phyloP scores from a whole-genome alignment of 2,797 vertebrate genomes.

The Hypotaenidia okinawae region DNA sequence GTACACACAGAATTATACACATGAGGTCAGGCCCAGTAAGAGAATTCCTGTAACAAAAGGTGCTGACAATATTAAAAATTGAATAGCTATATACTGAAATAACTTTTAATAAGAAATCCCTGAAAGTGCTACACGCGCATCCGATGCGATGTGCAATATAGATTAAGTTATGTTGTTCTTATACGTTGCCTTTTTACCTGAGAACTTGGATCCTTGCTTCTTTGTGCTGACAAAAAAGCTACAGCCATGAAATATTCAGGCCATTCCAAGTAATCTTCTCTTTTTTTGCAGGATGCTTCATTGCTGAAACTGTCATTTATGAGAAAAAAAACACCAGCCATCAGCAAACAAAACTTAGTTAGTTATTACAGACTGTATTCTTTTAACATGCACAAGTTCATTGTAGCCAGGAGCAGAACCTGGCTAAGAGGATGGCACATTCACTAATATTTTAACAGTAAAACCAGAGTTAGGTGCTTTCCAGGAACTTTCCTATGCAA shows the following conservation, averaged over 20 bases:
- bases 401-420: neutral
- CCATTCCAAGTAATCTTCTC: constrained; percentile 95
- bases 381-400: neutral
- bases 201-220: constrained; percentile 96
- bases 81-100: neutral
- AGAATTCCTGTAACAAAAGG: constrained; percentile 29
- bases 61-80: constrained; percentile 11
- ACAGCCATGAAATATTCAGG: constrained; percentile 98
- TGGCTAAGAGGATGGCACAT: neutral
- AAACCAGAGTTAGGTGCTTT: neutral
- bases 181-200: constrained; percentile 79
- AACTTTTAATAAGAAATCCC: constrained; percentile 16
- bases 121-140: neutral
- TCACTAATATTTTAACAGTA: constrained; percentile 19
- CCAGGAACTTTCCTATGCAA: neutral
- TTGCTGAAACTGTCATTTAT: constrained; percentile 37
- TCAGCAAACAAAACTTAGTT: constrained; percentile 10
- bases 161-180: constrained; percentile 14
- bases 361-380: neutral
- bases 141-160: neutral
- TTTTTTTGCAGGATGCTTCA: constrained; percentile 79
- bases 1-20: constrained; percentile 3
- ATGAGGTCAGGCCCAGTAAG: neutral
- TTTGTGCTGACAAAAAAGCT: constrained; percentile 95
- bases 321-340: neutral